These are phyloP conservation scores for Tenthredo amoena DNA, from an alignment of 2,888 invertebrate genomes.

Conservation along the genomic window DNA sequence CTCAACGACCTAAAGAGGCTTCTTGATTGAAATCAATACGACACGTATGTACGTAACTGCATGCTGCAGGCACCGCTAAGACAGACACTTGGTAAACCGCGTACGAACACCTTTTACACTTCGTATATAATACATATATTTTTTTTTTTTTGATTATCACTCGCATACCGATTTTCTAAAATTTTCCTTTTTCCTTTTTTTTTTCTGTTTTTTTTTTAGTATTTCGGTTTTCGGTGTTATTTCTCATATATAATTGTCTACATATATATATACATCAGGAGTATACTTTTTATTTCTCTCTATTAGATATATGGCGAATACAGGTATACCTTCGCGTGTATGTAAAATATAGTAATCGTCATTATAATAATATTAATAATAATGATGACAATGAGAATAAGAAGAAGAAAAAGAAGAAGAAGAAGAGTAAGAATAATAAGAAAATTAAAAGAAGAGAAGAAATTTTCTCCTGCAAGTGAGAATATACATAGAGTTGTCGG, in stretches of 20 bases:
- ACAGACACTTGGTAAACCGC: not conserved
- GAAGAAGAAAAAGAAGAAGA: not conserved
- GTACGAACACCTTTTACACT: not conserved
- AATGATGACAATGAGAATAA: not conserved
- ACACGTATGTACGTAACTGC: slow-evolving; percentile 64
- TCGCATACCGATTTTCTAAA: too few relatives aligned
- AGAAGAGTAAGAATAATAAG: not conserved
- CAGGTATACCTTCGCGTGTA: too few relatives aligned
- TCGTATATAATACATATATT: not conserved
- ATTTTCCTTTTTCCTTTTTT: not conserved
- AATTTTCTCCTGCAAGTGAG: not conserved
- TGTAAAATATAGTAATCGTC: too few relatives aligned
- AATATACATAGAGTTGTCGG: not conserved
- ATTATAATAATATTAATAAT: not conserved
- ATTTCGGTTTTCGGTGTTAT: not conserved
- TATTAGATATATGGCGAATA: too few relatives aligned
- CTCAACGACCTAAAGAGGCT: slow-evolving; percentile 66
- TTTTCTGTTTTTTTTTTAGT: not conserved
- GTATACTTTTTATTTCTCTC: too few relatives aligned
- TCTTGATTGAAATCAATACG: slow-evolving; percentile 74
- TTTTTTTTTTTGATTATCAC: not conserved
- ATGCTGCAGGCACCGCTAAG: not conserved
- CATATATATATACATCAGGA: too few relatives aligned
- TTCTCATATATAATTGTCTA: not conserved
- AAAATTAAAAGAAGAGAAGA: not conserved